Conservation (phyloP, 2,888 invertebrate genomes). For the Hypomecis atomaria region DNA sequence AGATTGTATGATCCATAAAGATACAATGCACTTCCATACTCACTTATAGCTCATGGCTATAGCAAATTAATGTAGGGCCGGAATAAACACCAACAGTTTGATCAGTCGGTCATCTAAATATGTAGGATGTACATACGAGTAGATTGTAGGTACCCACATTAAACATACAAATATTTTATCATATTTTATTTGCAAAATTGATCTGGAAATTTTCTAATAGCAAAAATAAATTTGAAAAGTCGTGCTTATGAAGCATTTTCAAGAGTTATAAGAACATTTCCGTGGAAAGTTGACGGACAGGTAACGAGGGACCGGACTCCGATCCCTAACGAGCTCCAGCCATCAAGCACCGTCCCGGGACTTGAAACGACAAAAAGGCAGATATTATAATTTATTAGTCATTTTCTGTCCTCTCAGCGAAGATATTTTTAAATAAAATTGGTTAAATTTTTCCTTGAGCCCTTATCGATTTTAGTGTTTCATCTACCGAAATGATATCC, state of each 20-base stretch:
- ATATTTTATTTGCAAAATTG: too few species aligned
- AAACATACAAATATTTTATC: too few species aligned
- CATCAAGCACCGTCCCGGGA: constrained; percentile 7
- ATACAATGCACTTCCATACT: too few species aligned
- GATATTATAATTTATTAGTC: constrained; percentile 13
- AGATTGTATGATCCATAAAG: too few species aligned
- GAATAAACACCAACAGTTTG: too few species aligned
- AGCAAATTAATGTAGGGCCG: too few species aligned
- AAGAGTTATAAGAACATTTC: constrained; percentile 2
- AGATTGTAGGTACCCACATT: too few species aligned
- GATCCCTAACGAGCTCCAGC: constrained; percentile 13
- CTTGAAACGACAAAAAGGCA: constrained; percentile 1
- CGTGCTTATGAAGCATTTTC: neutral
- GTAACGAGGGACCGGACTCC: constrained; percentile 9
- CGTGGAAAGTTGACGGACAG: constrained; percentile 20
- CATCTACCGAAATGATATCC: too few species aligned
- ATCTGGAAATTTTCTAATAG: neutral
- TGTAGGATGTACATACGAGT: too few species aligned
- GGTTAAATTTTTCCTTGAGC: neutral
- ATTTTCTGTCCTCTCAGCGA: constrained; percentile 17
- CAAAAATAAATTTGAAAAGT: constrained; percentile 1
- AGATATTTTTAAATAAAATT: constrained; percentile 9
- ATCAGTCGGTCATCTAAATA: too few species aligned
- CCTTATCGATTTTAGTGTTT: neutral
- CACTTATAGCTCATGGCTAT: too few species aligned